Conservation (phyloP, 2,797 vertebrate genomes). For the Rachycentron canadum region DNA sequence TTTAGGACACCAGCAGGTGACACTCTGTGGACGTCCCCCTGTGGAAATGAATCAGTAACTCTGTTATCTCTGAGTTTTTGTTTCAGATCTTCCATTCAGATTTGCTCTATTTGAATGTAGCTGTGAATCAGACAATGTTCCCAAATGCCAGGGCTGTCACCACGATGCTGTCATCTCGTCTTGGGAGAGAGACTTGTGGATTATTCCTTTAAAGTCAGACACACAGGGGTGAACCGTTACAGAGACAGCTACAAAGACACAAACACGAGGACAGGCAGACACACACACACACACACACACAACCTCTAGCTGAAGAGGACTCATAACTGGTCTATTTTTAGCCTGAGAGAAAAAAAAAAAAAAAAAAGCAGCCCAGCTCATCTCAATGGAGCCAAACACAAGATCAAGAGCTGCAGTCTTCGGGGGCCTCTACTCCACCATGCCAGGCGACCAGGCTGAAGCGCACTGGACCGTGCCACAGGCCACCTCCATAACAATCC, state of each 20-base stretch:
- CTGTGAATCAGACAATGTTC: conserved; percentile 1
- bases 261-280: conserved; percentile 28
- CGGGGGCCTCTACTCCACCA: conserved; percentile 40
- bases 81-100: conserved; percentile 1
- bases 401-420: conserved; percentile 53
- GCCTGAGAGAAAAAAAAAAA: conserved; percentile 42
- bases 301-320: conserved; percentile 52
- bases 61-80: background rate
- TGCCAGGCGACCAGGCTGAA: conserved; percentile 41
- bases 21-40: conserved; percentile 9
- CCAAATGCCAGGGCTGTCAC: background rate
- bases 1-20: conserved; percentile 36
- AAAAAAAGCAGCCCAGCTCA: conserved; percentile 46
- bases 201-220: conserved; percentile 20
- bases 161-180: background rate
- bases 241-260: conserved; percentile 38
- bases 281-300: conserved; percentile 30
- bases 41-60: background rate
- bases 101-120: background rate
- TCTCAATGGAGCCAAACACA: conserved; percentile 56
- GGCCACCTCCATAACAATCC: conserved; percentile 25
- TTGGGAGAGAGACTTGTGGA: conserved; percentile 13
- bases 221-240: conserved; percentile 24
- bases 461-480: conserved; percentile 49
- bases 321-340: conserved; percentile 74